phyloP scores from a whole-genome alignment of 2,113 vertebrate genomes.

The Orthonyx spaldingii region DNA sequence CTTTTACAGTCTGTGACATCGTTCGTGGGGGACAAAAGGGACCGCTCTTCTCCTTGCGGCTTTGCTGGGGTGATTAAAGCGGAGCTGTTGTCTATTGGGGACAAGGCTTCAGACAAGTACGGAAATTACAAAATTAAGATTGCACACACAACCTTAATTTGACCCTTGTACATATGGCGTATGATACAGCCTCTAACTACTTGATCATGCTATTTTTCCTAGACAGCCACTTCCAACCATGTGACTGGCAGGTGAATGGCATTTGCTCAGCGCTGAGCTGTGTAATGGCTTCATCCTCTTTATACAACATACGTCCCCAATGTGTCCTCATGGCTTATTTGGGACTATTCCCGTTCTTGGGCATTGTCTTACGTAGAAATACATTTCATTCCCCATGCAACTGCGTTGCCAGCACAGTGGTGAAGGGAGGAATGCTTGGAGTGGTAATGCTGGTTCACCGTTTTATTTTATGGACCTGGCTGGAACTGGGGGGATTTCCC shows the following conservation, averaged over 20 bases:
- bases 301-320: not conserved
- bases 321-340: not conserved
- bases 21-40: accelerated
- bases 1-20: accelerated
- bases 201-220: not conserved
- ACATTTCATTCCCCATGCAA: accelerated
- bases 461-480: not conserved
- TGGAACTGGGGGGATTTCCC: not conserved
- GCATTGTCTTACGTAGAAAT: not conserved
- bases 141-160: not conserved
- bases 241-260: not conserved
- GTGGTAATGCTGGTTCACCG: not conserved
- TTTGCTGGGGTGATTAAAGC: not conserved
- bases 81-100: accelerated
- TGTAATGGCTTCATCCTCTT: not conserved
- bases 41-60: accelerated
- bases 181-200: not conserved
- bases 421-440: not conserved
- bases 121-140: not conserved
- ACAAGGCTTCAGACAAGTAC: not conserved
- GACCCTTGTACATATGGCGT: not conserved
- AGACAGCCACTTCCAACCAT: not conserved
- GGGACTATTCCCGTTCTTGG: not conserved
- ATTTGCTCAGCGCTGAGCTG: not conserved
- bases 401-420: accelerated